These are phyloP conservation scores for Sinocyclocheilus anophthalmus DNA, from an alignment of 2,113 vertebrate genomes.

Conservation along the genomic window DNA sequence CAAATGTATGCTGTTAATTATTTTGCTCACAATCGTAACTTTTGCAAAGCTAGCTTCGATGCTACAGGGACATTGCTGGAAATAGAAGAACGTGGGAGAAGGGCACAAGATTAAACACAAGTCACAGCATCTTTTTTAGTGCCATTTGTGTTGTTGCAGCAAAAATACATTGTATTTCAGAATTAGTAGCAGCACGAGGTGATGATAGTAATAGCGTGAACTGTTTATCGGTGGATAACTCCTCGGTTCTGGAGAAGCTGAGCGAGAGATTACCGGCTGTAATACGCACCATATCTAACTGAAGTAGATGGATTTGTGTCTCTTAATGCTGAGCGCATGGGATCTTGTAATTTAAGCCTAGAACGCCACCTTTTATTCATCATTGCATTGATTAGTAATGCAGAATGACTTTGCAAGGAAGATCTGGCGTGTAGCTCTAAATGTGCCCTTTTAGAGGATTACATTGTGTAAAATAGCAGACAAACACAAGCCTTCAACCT, in stretches of 20 bases:
- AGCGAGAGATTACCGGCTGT: conserved; percentile 51
- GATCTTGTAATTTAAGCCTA: conserved; percentile 50
- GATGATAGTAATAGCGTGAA: neutral
- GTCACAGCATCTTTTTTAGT: neutral
- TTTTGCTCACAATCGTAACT: conserved; percentile 64
- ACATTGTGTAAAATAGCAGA: neutral
- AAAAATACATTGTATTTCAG: neutral
- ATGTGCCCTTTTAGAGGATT: conserved; percentile 14
- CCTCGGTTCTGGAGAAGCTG: conserved; percentile 11
- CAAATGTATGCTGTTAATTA: conserved; percentile 76
- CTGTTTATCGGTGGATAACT: conserved; percentile 17
- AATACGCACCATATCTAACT: conserved; percentile 53
- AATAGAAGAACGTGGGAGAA: conserved; percentile 48
- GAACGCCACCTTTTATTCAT: conserved; percentile 46
- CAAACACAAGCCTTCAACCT: neutral
- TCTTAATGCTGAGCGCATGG: conserved; percentile 38
- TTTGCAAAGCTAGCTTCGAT: conserved; percentile 59
- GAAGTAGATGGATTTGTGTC: conserved; percentile 49
- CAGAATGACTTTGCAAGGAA: conserved; percentile 12
- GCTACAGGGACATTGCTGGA: conserved; percentile 63
- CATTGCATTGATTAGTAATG: conserved; percentile 18
- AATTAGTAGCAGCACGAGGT: conserved; percentile 22
- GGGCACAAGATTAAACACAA: neutral
- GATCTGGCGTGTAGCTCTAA: conserved; percentile 16
- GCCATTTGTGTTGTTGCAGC: neutral